These are phyloP conservation scores for Gastrophysa polygoni DNA, from an alignment of 2,888 invertebrate genomes.

Conservation along the genomic window DNA sequence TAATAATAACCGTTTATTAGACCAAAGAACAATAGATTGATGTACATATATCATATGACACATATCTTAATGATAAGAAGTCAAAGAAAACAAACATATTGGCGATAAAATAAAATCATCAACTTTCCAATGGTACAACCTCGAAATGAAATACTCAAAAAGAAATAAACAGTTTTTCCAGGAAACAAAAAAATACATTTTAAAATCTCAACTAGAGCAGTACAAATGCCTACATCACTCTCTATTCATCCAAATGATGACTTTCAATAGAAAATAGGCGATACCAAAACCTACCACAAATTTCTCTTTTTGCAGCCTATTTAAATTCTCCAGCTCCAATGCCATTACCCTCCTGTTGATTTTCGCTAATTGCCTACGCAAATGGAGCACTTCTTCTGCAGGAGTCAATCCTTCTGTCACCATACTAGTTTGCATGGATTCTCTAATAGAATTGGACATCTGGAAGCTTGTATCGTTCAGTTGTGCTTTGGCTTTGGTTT, in stretches of 20 bases:
- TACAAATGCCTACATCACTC: constrained; percentile 33
- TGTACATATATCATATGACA: too few species aligned
- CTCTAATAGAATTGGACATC: constrained; percentile 43
- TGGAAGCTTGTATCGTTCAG: constrained; percentile 48
- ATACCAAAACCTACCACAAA: constrained; percentile 83
- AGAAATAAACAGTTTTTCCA: too few species aligned
- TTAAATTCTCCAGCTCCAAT: constrained; percentile 84
- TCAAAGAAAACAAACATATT: neutral
- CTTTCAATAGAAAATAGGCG: constrained; percentile 85
- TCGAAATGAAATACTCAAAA: neutral
- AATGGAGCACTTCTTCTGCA: constrained; percentile 80
- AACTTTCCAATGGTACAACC: neutral
- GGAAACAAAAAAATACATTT: neutral
- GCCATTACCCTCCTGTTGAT: constrained; percentile 85
- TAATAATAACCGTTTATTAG: neutral
- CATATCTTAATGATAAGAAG: neutral
- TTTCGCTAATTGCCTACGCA: constrained; percentile 85
- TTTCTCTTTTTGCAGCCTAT: constrained; percentile 85
- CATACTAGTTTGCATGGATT: too few species aligned
- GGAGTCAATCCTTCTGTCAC: constrained; percentile 71
- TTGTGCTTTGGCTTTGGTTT: constrained; percentile 45
- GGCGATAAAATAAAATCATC: neutral
- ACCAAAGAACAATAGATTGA: neutral
- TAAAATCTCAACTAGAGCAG: neutral
- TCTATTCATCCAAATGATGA: constrained; percentile 80